Evolutionary conservation across 30 jellyfish, hydroid and myxozoan genomes (phyloP).

Genomic region (Hydractinia symbiolongicarpus): DNA sequence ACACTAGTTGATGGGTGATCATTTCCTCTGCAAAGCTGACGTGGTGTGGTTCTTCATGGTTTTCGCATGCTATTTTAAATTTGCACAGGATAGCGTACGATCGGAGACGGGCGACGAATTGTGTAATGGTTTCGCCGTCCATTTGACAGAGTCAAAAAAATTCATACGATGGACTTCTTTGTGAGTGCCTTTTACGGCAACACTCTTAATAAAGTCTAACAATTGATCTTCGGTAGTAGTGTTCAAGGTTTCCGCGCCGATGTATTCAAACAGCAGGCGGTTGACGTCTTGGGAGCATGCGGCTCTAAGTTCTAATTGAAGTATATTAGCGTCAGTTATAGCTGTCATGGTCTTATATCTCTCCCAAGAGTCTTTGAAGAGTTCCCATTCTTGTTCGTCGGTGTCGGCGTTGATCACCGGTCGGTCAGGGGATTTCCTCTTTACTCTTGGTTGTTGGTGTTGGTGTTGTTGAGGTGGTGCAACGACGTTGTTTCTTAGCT

Average conservation of each 20-base stretch:
- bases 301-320: constrained; percentile 12
- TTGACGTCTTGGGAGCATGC: constrained; percentile 19
- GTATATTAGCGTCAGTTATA: not conserved
- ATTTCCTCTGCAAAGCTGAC: constrained; percentile 2
- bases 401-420: constrained; percentile 3
- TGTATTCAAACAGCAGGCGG: constrained; percentile 8
- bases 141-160: not conserved
- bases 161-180: constrained; percentile 3
- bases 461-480: constrained; percentile 5
- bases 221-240: not conserved
- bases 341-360: constrained; percentile 1
- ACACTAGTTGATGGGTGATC: constrained; percentile 2
- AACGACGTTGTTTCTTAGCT: not conserved
- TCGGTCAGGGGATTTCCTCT: not conserved
- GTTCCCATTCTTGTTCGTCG: constrained; percentile 4
- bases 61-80: not conserved
- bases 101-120: constrained; percentile 33
- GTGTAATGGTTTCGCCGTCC: no score
- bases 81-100: not conserved
- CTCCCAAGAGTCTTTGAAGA: not conserved
- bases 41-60: not conserved
- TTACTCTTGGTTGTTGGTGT: not conserved
- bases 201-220: constrained; percentile 2
- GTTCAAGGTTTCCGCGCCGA: constrained; percentile 9
- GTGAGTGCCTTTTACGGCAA: constrained; percentile 10